Percentiles rank a stretch among this genome's conserved stretches.
Evolutionary conservation across 1,140 invertebrate species (phyloP).

Genomic region (Drosophila lacteicornis): DNA sequence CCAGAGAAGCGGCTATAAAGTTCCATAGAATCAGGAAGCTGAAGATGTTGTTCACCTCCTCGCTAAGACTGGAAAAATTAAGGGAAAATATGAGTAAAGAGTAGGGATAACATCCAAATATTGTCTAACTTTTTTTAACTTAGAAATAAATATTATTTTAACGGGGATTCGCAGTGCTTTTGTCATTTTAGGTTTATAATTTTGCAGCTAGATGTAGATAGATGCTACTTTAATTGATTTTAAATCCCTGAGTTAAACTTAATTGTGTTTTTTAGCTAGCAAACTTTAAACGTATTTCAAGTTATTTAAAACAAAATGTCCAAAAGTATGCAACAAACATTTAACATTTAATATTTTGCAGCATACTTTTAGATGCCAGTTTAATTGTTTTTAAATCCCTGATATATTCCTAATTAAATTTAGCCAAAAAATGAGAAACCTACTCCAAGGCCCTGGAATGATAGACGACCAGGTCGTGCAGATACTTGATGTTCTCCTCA

Average conservation of each 20-base stretch:
- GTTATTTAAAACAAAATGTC: no score
- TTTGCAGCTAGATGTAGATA: no score
- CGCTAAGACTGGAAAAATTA: constrained; percentile 54
- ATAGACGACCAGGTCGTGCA: constrained; percentile 56
- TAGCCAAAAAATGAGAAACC: constrained; percentile 10
- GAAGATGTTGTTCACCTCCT: constrained; percentile 72
- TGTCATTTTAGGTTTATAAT: no score
- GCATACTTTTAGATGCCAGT: neutral
- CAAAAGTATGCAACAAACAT: no score
- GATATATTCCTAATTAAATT: neutral
- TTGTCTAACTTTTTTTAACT: no score
- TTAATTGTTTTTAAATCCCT: neutral
- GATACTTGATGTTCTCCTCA: constrained; percentile 60
- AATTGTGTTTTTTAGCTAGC: no score
- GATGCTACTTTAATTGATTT: no score
- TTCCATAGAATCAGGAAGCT: constrained; percentile 73
- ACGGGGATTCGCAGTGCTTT: no score
- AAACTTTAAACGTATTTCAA: no score
- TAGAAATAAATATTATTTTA: no score
- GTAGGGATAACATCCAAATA: neutral
- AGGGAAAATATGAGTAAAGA: neutral
- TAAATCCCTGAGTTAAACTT: no score
- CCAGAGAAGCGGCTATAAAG: constrained; percentile 71
- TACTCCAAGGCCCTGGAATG: constrained; percentile 62
- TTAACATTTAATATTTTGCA: no score